Conservation (phyloP, 2,888 invertebrate genomes). For the Mythimna pallens region DNA sequence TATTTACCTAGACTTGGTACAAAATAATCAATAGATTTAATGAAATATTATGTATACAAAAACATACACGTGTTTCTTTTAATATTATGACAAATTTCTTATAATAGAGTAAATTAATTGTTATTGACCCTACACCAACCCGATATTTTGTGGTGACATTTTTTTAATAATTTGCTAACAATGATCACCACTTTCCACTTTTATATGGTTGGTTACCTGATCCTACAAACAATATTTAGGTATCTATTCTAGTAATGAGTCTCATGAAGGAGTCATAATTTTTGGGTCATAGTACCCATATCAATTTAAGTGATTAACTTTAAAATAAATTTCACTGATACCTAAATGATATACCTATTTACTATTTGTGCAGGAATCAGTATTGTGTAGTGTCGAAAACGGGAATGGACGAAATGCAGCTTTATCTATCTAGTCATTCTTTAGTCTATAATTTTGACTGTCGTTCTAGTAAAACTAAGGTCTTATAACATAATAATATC, state of each 20-base stretch:
- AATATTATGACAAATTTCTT: constrained; percentile 10
- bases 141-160: background rate
- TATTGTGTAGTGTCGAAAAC: background rate
- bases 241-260: background rate
- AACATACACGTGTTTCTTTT: background rate
- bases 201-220: background rate
- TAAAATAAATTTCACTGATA: too few relatives aligned
- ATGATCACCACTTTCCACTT: background rate
- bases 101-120: background rate
- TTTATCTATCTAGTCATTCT: constrained; percentile 20
- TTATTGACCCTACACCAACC: background rate
- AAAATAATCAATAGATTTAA: constrained; percentile 21
- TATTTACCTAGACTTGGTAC: constrained; percentile 20
- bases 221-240: background rate
- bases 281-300: background rate
- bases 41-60: constrained; percentile 49
- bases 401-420: background rate
- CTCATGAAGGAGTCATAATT: background rate
- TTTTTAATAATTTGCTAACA: background rate
- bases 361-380: background rate
- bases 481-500: constrained; percentile 27
- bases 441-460: constrained; percentile 12
- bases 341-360: too few relatives aligned
- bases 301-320: too few relatives aligned
- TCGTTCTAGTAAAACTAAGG: constrained; percentile 37